Percentiles rank a stretch among this genome's conserved stretches.
Evolutionary conservation across 2,113 vertebrate genomes (phyloP).

Genomic region (Ailuropoda melanoleuca): DNA sequence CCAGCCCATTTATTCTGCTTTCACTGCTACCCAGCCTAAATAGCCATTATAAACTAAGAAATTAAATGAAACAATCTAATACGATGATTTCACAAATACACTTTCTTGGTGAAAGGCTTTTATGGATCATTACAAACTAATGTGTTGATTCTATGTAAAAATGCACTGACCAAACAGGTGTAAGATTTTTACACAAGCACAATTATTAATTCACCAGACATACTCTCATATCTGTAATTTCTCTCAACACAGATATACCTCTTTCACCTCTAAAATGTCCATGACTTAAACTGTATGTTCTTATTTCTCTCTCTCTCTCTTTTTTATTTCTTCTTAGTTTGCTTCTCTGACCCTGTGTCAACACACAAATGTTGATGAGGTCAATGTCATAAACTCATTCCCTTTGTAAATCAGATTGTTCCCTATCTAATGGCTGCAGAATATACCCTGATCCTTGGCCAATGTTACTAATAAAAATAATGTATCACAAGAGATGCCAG

Average conservation of each 20-base stretch:
- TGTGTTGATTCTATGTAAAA: background rate
- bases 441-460: background rate
- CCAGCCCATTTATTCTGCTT: background rate
- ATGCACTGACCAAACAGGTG: background rate
- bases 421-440: background rate
- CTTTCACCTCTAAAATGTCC: background rate
- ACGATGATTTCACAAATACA: background rate
- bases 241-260: background rate
- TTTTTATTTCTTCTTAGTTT: background rate
- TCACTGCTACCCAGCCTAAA: background rate
- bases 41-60: background rate
- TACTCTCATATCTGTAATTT: background rate
- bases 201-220: background rate
- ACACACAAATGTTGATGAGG: background rate
- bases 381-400: background rate
- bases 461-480: slow-evolving; percentile 1
- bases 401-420: background rate
- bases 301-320: background rate
- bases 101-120: background rate
- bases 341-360: background rate
- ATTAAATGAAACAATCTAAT: background rate
- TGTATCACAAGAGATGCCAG: slow-evolving; percentile 1
- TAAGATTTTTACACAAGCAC: background rate
- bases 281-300: background rate
- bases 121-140: background rate